Conservation (phyloP, 2,113 vertebrate genomes). For the Peromyscus californicus region DNA sequence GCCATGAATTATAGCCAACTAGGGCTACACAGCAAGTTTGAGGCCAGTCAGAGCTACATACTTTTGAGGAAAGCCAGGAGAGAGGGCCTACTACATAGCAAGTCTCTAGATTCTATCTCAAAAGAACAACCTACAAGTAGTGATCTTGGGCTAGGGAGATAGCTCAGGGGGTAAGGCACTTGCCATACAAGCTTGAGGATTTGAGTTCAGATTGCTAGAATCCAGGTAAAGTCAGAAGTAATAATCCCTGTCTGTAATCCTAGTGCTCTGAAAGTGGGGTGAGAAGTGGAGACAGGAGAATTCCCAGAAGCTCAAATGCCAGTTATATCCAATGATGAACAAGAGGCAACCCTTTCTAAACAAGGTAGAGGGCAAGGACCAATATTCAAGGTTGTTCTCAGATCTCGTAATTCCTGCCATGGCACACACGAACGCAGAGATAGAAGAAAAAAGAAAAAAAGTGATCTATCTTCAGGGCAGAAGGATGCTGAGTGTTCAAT, state of each 20-base stretch:
- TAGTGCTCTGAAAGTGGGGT: neutral
- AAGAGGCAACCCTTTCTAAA: neutral
- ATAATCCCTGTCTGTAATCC: neutral
- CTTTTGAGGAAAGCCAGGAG: too few relatives aligned
- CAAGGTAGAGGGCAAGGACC: neutral
- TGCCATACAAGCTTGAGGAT: neutral
- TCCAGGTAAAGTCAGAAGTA: neutral
- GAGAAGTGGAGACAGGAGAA: neutral
- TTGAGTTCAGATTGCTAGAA: neutral
- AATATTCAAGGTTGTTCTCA: neutral
- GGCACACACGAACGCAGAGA: neutral
- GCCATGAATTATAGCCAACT: neutral
- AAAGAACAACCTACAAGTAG: neutral
- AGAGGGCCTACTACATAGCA: neutral
- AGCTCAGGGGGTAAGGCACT: neutral
- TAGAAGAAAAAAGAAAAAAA: neutral
- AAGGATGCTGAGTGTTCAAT: neutral
- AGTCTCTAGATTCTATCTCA: neutral
- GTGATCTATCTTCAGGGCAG: neutral
- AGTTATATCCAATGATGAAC: neutral
- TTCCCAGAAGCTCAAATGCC: neutral
- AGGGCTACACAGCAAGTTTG: neutral
- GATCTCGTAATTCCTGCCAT: neutral
- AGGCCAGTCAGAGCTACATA: neutral
- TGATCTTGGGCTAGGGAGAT: neutral